Evolutionary conservation across 2,113 vertebrate genomes (phyloP), one percentile per base, ranked within the genome.

Genomic region (Chionodraco myersi): DNA sequence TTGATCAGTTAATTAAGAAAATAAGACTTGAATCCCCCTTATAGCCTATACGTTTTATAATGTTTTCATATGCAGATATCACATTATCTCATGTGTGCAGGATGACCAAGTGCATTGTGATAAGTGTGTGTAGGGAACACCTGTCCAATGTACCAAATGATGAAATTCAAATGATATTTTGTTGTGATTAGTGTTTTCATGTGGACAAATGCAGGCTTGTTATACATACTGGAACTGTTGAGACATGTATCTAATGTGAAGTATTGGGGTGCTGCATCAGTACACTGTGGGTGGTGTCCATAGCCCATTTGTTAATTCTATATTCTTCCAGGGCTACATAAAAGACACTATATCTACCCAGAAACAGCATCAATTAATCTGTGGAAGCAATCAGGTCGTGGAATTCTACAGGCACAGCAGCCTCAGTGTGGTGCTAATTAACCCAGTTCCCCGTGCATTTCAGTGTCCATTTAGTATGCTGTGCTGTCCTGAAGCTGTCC

Each of bases 401-500:
- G 62, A 69, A 70, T 66, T 76, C 51, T 61, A 56, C 45, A 5
- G 61, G 67, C 84, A 30, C 77, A 63, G 65, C 64, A 36, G 70
- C 82, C 73, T 82, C 71, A 18, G 69, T 48, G 71, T 88, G 83
- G 54, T 61, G 86, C 85, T 90, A 88, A 91, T 92, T 88, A 91
- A 88, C 85, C 83, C 85, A 75, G 44, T 90, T 89, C 84, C 81
- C 72, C 1, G 1, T 45, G 67, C 15, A 15, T 80, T 56, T 74
- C 52, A 47, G 66, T 21, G 81, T 77, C 79, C 82, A 36, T 88
- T 91, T 91, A 88, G 87, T 86, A 90, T 90, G 86, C 90, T 13
- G 66, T 0, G 44, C 76, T n/a, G 66, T 10, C 66, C 71, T 0
- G 80, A 74, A 75, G 83, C 89, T 90, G 88, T 89, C 87, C 86